A percentile compares a stretch with the other conserved stretches of the same genome.
Conservation (phyloP, 2,888 invertebrate genomes). For the Tubulanus polymorphus region DNA sequence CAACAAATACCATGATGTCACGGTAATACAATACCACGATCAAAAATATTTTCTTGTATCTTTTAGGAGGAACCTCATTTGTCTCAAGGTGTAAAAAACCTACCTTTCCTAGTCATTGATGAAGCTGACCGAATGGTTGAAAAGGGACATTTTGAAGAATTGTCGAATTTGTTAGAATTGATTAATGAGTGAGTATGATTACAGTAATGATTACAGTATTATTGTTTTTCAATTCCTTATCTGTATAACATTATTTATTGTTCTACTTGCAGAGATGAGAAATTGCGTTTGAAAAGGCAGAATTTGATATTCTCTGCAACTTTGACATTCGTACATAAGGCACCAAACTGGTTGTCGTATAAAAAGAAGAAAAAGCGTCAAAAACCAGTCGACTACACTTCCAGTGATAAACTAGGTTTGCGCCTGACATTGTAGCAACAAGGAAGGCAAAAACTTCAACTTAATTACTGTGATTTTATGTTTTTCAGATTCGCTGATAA, state of each 20-base stretch:
- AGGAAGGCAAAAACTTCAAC: neutral
- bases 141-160: conserved; percentile 89
- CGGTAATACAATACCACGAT: too few species aligned
- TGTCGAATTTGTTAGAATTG: conserved; percentile 73
- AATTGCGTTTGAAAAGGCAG: conserved; percentile 62
- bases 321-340: conserved; percentile 78
- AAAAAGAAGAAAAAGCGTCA: conserved; percentile 42
- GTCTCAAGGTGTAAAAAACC: conserved; percentile 36
- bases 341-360: conserved; percentile 61
- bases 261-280: conserved; percentile 52
- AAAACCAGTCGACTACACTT: conserved; percentile 32
- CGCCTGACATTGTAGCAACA: conserved; percentile 4
- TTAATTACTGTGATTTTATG: neutral
- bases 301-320: conserved; percentile 98
- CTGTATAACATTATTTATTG: neutral
- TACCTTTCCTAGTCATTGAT: conserved; percentile 86
- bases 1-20: too few species aligned
- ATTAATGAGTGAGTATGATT: conserved; percentile 66
- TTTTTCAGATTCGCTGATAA: conserved; percentile 67
- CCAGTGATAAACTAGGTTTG: conserved; percentile 54
- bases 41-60: too few species aligned
- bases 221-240: too few species aligned
- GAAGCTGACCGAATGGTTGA: conserved; percentile 99
- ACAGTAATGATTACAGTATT: too few species aligned
- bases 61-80: conserved; percentile 58